phyloP scores from a whole-genome alignment of 2,113 vertebrate species.

The Orientallactaga bullata region DNA sequence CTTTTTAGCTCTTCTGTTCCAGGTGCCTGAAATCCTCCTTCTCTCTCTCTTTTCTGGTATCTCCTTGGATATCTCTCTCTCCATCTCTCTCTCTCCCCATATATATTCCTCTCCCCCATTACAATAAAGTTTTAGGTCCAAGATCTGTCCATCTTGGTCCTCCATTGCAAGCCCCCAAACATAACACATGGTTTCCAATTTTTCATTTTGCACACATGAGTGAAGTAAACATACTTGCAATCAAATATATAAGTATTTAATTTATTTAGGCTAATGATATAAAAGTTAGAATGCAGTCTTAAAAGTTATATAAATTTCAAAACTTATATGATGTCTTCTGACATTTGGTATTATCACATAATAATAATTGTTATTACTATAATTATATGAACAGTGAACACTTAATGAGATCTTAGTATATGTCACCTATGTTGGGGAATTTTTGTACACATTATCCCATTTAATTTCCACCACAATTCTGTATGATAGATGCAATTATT shows the following conservation, averaged over 20 bases:
- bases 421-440: neutral
- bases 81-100: too few species aligned
- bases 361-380: neutral
- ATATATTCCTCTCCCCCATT: too few species aligned
- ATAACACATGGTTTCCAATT: neutral
- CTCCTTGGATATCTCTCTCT: too few species aligned
- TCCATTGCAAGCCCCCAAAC: too few species aligned
- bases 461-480: neutral
- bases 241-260: slow-evolving; percentile 22
- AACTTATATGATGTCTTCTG: neutral
- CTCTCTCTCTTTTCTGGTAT: too few species aligned
- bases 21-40: too few species aligned
- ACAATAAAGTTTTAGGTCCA: too few species aligned
- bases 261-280: slow-evolving; percentile 44
- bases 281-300: slow-evolving; percentile 5
- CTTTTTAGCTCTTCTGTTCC: too few species aligned
- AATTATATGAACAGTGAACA: slow-evolving; percentile 29
- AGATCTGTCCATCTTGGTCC: too few species aligned
- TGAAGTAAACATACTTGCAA: neutral
- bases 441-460: neutral
- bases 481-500: neutral
- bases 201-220: slow-evolving; percentile 21
- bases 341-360: neutral
- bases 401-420: slow-evolving; percentile 23
- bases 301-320: neutral